phyloP scores from a whole-genome alignment of 2,797 vertebrate genomes.

The Sebastes miniatus region DNA sequence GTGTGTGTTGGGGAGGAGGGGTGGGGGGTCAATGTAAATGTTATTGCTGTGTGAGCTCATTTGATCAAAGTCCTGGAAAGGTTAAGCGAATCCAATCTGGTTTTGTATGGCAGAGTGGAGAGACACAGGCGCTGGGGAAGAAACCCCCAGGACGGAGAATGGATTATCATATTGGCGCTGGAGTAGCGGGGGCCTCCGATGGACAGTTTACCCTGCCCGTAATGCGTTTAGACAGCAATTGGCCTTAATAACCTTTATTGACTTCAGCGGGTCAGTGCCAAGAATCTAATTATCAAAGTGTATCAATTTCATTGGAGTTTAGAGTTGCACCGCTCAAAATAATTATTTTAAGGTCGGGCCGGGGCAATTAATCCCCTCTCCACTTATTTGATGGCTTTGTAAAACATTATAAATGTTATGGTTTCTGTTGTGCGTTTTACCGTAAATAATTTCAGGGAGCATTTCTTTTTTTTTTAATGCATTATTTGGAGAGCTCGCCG shows the following conservation, averaged over 20 bases:
- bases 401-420: slow-evolving; percentile 87
- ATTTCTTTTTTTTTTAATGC: slow-evolving; percentile 2
- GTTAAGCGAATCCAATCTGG: slow-evolving; percentile 91
- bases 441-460: slow-evolving; percentile 74
- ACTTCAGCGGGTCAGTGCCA: slow-evolving; percentile 90
- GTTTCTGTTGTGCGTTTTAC: slow-evolving; percentile 75
- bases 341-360: slow-evolving; percentile 89
- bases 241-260: slow-evolving; percentile 95
- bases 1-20: slow-evolving; percentile 33
- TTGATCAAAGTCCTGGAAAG: slow-evolving; percentile 90
- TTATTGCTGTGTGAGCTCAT: slow-evolving; percentile 89
- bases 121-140: slow-evolving; percentile 80
- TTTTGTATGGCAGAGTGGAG: slow-evolving; percentile 89
- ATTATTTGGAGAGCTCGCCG: slow-evolving; percentile 48
- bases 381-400: slow-evolving; percentile 89
- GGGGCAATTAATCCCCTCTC: slow-evolving; percentile 88
- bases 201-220: slow-evolving; percentile 84
- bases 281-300: slow-evolving; percentile 95
- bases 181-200: slow-evolving; percentile 85
- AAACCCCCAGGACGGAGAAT: slow-evolving; percentile 84
- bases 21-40: slow-evolving; percentile 87
- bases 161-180: slow-evolving; percentile 88
- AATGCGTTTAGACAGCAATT: slow-evolving; percentile 89
- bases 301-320: slow-evolving; percentile 91
- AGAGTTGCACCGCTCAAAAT: slow-evolving; percentile 87